These are phyloP conservation scores for Echinarachnius parma DNA, from an alignment of 53 echinoderm and acorn worm genomes.

Conservation along the genomic window DNA sequence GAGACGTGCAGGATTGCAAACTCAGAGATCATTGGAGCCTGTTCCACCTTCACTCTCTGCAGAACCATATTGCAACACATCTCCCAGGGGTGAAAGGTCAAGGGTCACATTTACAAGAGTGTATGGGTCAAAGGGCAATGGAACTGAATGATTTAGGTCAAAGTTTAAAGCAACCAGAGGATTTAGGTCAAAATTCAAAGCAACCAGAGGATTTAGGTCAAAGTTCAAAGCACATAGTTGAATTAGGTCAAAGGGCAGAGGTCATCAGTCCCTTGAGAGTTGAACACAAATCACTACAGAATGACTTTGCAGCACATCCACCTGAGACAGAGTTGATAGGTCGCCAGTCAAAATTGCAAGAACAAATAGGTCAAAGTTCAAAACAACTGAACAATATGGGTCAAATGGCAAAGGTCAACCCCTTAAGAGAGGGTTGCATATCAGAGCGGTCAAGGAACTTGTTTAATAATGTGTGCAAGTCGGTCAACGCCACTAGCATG, in stretches of 20 bases:
- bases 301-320: neutral
- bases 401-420: too few species aligned
- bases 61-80: conserved; percentile 28
- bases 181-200: neutral
- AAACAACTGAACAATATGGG: too few species aligned
- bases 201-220: neutral
- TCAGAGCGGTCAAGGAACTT: neutral
- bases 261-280: too few species aligned
- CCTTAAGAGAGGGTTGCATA: neutral
- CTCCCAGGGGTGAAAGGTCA: neutral
- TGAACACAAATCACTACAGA: too few species aligned
- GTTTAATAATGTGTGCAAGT: conserved; percentile 10
- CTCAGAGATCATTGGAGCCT: conserved; percentile 29
- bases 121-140: neutral
- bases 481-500: neutral
- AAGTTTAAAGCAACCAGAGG: neutral
- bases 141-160: neutral
- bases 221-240: neutral
- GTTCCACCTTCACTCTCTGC: conserved; percentile 16
- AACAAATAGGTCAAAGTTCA: too few species aligned
- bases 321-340: too few species aligned
- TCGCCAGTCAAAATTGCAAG: too few species aligned
- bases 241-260: neutral
- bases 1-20: conserved; percentile 2
- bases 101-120: neutral